phyloP scores from a whole-genome alignment of 2,888 invertebrate genomes.

The Orthosia incerta region DNA sequence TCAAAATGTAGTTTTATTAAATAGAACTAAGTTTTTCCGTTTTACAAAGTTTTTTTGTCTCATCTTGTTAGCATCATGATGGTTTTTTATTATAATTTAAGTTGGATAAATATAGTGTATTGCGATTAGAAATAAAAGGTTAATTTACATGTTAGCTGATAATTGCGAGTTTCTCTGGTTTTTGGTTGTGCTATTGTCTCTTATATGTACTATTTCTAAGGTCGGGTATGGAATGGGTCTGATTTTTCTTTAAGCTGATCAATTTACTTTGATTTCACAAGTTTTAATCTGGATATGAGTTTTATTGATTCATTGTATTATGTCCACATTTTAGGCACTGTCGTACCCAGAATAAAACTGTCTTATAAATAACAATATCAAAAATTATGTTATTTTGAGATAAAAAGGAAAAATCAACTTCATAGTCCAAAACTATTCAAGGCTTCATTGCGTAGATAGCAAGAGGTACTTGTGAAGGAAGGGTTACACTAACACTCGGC shows the following conservation, averaged over 20 bases:
- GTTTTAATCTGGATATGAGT: slow-evolving; percentile 56
- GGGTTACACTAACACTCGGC: slow-evolving; percentile 77
- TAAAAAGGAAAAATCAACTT: slow-evolving; percentile 55
- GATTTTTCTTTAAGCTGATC: slow-evolving; percentile 56
- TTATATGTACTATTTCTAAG: slow-evolving; percentile 71
- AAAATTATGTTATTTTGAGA: slow-evolving; percentile 39
- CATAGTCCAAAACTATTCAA: slow-evolving; percentile 51
- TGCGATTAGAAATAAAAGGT: slow-evolving; percentile 87
- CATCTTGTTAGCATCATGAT: slow-evolving; percentile 81
- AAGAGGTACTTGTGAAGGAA: slow-evolving; percentile 81
- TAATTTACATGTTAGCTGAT: slow-evolving; percentile 85
- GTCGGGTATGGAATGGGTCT: slow-evolving; percentile 60
- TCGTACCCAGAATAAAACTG: slow-evolving; percentile 42
- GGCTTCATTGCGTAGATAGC: slow-evolving; percentile 64
- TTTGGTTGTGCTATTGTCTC: slow-evolving; percentile 87
- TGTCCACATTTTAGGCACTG: slow-evolving; percentile 29
- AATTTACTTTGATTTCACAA: slow-evolving; percentile 10
- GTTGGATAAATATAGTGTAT: slow-evolving; percentile 87
- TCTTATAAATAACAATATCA: slow-evolving; percentile 38
- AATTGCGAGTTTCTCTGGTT: slow-evolving; percentile 88
- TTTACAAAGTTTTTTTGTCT: slow-evolving; percentile 73
- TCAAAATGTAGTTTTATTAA: slow-evolving; percentile 59
- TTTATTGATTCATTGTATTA: slow-evolving; percentile 30
- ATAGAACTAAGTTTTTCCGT: slow-evolving; percentile 70
- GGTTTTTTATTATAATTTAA: slow-evolving; percentile 82